Evolutionary conservation across 2,797 vertebrate species (phyloP).

Genomic region (Bradypodion pumilum): DNA sequence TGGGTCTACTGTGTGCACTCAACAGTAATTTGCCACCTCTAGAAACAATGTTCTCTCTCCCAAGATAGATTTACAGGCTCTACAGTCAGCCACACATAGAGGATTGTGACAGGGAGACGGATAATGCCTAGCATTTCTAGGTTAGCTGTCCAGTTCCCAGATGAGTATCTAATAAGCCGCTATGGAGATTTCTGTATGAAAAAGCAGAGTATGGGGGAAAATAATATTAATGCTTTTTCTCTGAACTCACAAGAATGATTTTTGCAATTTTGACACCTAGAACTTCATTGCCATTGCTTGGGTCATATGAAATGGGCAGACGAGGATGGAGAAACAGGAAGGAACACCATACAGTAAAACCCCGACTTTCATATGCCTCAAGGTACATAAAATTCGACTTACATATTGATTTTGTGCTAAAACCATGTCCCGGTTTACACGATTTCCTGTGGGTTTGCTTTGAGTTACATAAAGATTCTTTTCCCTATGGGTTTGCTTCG

Average conservation of each 20-base stretch:
- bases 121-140: constrained; percentile 1
- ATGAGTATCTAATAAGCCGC: background rate
- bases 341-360: too few species aligned
- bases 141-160: background rate
- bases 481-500: too few species aligned
- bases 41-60: constrained; percentile 23
- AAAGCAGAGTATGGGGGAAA: background rate
- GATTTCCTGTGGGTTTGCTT: too few species aligned
- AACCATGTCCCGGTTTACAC: too few species aligned
- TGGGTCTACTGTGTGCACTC: constrained; percentile 1
- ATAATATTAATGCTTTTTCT: background rate
- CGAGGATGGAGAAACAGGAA: too few species aligned
- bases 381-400: too few species aligned
- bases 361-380: too few species aligned
- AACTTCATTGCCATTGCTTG: too few species aligned
- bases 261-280: too few species aligned
- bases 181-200: background rate
- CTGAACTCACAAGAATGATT: background rate
- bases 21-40: constrained; percentile 9
- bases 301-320: too few species aligned
- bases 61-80: background rate
- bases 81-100: background rate
- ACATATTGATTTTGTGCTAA: too few species aligned
- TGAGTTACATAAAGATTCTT: too few species aligned
- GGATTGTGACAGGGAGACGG: background rate